A percentile compares a stretch with the other conserved stretches of the same genome.
phyloP scores from a whole-genome alignment of 2,888 invertebrate genomes.

The Altica lythri region DNA sequence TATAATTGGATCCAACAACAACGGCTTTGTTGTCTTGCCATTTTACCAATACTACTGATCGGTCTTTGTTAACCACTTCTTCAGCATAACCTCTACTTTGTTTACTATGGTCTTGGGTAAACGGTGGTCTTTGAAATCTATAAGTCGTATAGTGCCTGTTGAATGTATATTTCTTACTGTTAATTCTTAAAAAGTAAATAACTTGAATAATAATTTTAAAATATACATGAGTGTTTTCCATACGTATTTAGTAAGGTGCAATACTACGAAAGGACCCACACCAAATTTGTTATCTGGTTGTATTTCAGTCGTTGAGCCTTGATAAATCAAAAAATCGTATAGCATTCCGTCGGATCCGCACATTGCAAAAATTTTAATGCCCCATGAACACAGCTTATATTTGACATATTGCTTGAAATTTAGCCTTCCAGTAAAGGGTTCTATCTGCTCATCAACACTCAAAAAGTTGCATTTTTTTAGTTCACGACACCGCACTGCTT shows the following conservation, averaged over 20 bases:
- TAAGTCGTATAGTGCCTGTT: too few relatives aligned
- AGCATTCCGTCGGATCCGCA: conserved; percentile 3
- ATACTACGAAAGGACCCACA: too few relatives aligned
- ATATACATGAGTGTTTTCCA: too few relatives aligned
- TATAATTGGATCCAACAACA: not conserved
- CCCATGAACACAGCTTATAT: conserved; percentile 10
- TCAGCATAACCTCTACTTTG: too few relatives aligned
- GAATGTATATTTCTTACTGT: not conserved
- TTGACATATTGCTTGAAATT: conserved; percentile 3
- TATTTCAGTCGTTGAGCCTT: conserved; percentile 8
- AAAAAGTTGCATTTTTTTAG: not conserved
- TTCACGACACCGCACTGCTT: too few relatives aligned
- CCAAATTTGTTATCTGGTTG: too few relatives aligned
- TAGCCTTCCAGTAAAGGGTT: not conserved
- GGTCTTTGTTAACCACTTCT: not conserved
- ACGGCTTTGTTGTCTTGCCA: not conserved
- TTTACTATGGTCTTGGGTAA: not conserved
- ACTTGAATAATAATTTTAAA: not conserved
- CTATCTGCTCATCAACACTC: not conserved
- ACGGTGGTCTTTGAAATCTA: too few relatives aligned
- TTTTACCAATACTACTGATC: not conserved
- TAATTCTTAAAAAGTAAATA: not conserved
- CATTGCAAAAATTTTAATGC: conserved; percentile 7
- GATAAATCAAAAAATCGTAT: conserved; percentile 9
- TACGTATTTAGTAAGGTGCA: too few relatives aligned